Base-by-base conservation (phyloP, 2,797 vertebrate species). In the Carduelis carduelis region DNA sequence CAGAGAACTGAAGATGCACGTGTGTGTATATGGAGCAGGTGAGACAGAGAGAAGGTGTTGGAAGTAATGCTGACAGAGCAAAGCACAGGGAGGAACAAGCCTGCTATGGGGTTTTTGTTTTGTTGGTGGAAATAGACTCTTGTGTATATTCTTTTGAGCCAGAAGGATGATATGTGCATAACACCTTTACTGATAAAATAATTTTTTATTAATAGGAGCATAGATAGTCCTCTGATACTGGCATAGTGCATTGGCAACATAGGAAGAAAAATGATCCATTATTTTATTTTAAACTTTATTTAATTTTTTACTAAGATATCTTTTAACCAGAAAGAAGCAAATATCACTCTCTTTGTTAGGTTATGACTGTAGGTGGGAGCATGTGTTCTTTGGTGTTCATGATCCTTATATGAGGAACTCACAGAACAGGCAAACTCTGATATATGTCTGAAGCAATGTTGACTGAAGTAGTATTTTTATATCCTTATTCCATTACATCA, bases 21-120 rank as follows among this genome's bases (percentile, higher is more conserved):
- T 1, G 3, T 3, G 37, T 3, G 2, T 52, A 15, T 19, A 4
- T 14, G 23, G 44, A 26, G 13, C 28, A 20, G 50, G 13, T 23
- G 5, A 74, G 35, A 55, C 34, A 74, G 60, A 57, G n/a, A 49
- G 41, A 32, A 55, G 28, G 21, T 35, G 11, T 35, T 57, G 34
- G 85, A 44, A 44, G n/a, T 57, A 27, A 39, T 4, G 2, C n/a
- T 44, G 64, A 56, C 1, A 6, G 80, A 78, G 64, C 52, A 74
- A 65, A 61, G 35, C 65, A 83, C 34, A 53, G 41, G n/a, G 32
- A 44, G 24, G 16, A 55, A 15, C 9, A 78, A 79, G 11, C 46
- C 61, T 91, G 20, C 34, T 43, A 2, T 22, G 23, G 23, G 17
- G 6, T 6, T 92, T 90, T 82, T 64, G n/a, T 23, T 69, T 56